Conservation (phyloP, 2,888 invertebrate species). For the Drymonia ruficornis region DNA sequence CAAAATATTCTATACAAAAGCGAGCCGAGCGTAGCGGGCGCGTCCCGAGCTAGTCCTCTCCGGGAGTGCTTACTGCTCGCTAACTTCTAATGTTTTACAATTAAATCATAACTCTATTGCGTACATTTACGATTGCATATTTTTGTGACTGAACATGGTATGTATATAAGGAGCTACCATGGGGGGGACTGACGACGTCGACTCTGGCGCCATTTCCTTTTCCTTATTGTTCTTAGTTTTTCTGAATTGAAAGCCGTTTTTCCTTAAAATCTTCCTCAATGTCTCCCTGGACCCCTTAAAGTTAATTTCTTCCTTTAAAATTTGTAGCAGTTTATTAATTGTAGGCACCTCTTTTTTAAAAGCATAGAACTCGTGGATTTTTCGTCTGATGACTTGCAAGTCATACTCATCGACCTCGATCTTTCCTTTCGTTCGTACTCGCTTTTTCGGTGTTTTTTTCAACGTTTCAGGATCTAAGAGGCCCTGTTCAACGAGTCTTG, state of each 20-base stretch:
- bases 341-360: constrained; percentile 80
- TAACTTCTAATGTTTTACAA: not conserved
- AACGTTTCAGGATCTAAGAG: constrained; percentile 73
- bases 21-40: too few relatives aligned
- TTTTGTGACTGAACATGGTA: constrained; percentile 77
- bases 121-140: constrained; percentile 60
- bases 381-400: constrained; percentile 72
- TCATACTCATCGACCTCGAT: constrained; percentile 79
- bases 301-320: constrained; percentile 75
- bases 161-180: constrained; percentile 77
- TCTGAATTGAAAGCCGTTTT: constrained; percentile 78
- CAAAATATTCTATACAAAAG: too few relatives aligned
- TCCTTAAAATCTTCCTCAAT: constrained; percentile 71
- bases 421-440: constrained; percentile 75
- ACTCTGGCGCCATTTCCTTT: constrained; percentile 63
- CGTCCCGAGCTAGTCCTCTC: too few relatives aligned
- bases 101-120: not conserved
- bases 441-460: constrained; percentile 73
- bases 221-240: constrained; percentile 78
- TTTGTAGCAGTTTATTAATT: constrained; percentile 74
- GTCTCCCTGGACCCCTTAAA: constrained; percentile 79
- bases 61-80: not conserved
- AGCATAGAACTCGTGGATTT: constrained; percentile 79
- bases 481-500: constrained; percentile 75
- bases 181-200: constrained; percentile 63